Percentiles rank a stretch among this genome's conserved stretches.
phyloP scores from a whole-genome alignment of 1,140 invertebrate species.

The Zophobas morio region DNA sequence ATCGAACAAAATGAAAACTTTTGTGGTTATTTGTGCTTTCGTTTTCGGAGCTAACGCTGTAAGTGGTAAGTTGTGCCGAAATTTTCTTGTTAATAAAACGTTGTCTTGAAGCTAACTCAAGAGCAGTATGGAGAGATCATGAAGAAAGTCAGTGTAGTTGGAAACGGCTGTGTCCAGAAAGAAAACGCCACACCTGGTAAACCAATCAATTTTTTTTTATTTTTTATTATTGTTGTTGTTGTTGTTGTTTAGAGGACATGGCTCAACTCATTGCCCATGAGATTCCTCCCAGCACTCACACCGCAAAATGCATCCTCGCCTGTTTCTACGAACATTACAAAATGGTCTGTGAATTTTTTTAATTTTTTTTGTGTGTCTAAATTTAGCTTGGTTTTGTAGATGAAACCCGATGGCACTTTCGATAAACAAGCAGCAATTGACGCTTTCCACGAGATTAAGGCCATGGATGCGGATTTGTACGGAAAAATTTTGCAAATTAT shows the following conservation, averaged over 20 bases:
- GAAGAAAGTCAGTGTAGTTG: neutral
- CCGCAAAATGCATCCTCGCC: conserved; percentile 12
- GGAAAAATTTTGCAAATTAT: conserved; percentile 17
- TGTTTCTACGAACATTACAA: conserved; percentile 14
- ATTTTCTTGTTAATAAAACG: conserved; percentile 11
- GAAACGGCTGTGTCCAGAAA: neutral
- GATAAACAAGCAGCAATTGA: conserved; percentile 11
- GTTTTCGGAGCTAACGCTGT: conserved; percentile 2
- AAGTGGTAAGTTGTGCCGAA: neutral
- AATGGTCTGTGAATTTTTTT: neutral
- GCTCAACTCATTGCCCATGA: neutral
- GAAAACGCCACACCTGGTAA: conserved; percentile 21
- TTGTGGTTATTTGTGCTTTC: neutral
- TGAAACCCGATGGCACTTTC: conserved; percentile 10
- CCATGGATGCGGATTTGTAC: conserved; percentile 5
- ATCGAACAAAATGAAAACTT: neutral
- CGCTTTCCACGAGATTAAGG: conserved; percentile 10
- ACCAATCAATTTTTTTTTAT: neutral
- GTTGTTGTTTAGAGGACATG: conserved; percentile 6
- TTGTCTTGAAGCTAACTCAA: neutral
- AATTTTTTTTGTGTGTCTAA: neutral
- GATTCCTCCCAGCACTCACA: conserved; percentile 8
- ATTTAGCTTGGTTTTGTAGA: neutral
- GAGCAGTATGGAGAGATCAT: neutral
- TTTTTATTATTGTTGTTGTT: neutral